A percentile compares a stretch with the other conserved stretches of the same genome.
phyloP scores from a whole-genome alignment of 2,797 vertebrate species.

The Erpetoichthys calabaricus region DNA sequence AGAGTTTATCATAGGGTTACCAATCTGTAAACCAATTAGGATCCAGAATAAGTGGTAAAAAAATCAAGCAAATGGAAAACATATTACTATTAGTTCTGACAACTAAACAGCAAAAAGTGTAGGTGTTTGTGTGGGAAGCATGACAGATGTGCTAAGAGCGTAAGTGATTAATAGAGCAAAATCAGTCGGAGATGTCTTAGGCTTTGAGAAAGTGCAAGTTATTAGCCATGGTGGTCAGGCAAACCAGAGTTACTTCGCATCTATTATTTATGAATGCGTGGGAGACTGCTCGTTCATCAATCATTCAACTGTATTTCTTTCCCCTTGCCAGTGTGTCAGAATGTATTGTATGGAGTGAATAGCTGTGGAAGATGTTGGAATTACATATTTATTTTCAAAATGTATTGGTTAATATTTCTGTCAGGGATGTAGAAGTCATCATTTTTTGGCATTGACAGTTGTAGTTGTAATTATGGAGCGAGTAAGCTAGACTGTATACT shows the following conservation, averaged over 20 bases:
- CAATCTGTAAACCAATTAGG: background rate
- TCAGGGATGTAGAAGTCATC: too few relatives aligned
- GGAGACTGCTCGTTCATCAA: background rate
- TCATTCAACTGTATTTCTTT: too few relatives aligned
- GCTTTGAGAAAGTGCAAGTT: background rate
- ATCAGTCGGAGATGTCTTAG: background rate
- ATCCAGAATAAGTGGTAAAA: background rate
- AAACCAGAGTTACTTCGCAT: background rate
- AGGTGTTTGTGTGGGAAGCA: slow-evolving; percentile 2
- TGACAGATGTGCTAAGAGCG: slow-evolving; percentile 3
- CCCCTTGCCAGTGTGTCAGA: too few relatives aligned
- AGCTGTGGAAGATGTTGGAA: too few relatives aligned
- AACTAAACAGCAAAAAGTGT: background rate
- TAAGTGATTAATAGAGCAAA: background rate
- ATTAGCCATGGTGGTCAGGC: background rate
- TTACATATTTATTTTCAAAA: too few relatives aligned
- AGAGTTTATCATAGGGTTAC: too few relatives aligned
- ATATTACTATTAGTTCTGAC: background rate
- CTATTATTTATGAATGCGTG: slow-evolving; percentile 1
- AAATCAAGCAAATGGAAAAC: background rate
- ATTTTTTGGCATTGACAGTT: too few relatives aligned
- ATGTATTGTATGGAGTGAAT: too few relatives aligned
- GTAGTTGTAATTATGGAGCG: too few relatives aligned
- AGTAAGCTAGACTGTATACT: too few relatives aligned
- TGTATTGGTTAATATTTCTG: too few relatives aligned